Evolutionary conservation across 2,888 invertebrate species (phyloP), one percentile per base, ranked within the genome.

Genomic region (Patella pellucida): DNA sequence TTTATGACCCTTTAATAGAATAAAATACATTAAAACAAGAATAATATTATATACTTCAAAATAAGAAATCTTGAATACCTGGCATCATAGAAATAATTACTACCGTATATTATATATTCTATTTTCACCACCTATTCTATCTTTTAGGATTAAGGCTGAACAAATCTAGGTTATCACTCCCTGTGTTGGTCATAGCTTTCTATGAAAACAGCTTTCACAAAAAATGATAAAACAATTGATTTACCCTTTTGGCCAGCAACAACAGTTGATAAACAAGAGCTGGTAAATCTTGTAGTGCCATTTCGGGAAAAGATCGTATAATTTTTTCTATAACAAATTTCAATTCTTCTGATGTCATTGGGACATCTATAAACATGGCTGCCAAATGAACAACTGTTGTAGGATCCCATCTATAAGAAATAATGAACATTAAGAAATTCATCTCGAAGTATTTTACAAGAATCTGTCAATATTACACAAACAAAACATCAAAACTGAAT

Each of bases 211-310:
- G 41, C 9, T 9, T 9, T 41, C 9, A 41, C 7, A 31, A 41
- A 41, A 41, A 41, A 41, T 41, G 41, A 41, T 41, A 19, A n/a
- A 68, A 23, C 51, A 50, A 27, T 52, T 4, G 1, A 70, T 68
- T 69, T 74, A 90, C 91, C 86, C 91, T 91, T 7, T 86, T 81
- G 67, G 90, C 86, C 5, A 91, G 80, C 5, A 90, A 84, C 15
- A 91, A 81, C 19, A 91, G 82, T 79, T 91, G 91, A 79, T 91
- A 91, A 12, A 90, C 85, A 12, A 91, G 81, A 5, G 91, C 87
- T 19, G 91, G 91, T 23, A 91, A 81, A 78, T 91, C 90, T 71
- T 86, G 83, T 11, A 89, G 78, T 19, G 90, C 89, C 12, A 91
- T 71, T 15, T 87, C 87, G 31, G 79, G 79, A 69, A 91, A 83